These are phyloP conservation scores for Hypomesus transpacificus DNA, from an alignment of 2,113 vertebrate genomes.

Conservation along the genomic window DNA sequence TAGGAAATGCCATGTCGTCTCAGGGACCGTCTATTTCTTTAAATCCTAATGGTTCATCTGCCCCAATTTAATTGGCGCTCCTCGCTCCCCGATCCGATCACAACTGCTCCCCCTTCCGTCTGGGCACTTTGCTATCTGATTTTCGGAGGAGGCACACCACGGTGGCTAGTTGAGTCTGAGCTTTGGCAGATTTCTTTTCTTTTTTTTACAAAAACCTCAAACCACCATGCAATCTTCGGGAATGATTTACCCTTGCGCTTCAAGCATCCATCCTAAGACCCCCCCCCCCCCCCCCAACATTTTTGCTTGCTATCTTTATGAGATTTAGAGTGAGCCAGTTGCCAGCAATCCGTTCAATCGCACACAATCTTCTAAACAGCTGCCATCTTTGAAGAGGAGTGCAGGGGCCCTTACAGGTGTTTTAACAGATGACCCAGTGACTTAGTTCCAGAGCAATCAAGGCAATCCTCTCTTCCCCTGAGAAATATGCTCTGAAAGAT, in stretches of 20 bases:
- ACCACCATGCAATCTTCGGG: constrained; percentile 35
- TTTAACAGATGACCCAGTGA: constrained; percentile 31
- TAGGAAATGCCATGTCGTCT: constrained; percentile 42
- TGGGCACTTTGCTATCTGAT: constrained; percentile 47
- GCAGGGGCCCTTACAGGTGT: constrained; percentile 11
- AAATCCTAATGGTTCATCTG: constrained; percentile 49
- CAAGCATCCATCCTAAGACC: constrained; percentile 16
- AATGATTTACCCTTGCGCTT: constrained; percentile 25
- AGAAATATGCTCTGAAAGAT: constrained; percentile 25
- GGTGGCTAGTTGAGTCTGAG: constrained; percentile 36
- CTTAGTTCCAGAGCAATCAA: constrained; percentile 29
- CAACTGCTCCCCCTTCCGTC: constrained; percentile 38
- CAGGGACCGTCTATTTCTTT: constrained; percentile 30
- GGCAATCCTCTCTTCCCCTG: constrained; percentile 32
- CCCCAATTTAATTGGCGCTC: constrained; percentile 51
- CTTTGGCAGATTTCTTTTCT: constrained; percentile 33
- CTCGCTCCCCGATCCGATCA: constrained; percentile 44
- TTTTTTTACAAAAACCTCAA: constrained; percentile 28
- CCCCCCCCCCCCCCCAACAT: constrained; percentile 27
- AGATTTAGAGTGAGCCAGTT: constrained; percentile 30
- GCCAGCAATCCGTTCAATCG: constrained; percentile 46
- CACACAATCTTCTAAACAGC: constrained; percentile 45
- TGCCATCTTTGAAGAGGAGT: constrained; percentile 33
- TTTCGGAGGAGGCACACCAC: constrained; percentile 27
- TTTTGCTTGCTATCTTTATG: constrained; percentile 24